Base-by-base conservation (phyloP, 2,797 vertebrate species). In the Notoglanidium macrostoma region DNA sequence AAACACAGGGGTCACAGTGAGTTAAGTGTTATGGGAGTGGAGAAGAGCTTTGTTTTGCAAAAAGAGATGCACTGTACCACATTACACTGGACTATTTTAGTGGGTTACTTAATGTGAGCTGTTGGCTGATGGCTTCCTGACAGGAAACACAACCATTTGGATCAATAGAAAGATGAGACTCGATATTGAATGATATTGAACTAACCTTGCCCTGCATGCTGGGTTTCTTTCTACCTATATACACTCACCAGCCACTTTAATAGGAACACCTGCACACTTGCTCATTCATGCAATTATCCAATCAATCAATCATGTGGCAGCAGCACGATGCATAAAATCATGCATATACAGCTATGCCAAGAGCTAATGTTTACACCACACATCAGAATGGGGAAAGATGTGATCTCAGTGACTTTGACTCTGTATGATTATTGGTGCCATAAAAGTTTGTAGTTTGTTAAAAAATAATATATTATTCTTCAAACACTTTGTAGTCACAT, bases 1-100 rank as follows among this genome's bases (percentile, higher is more conserved):
- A 95, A 95, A 95, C 94, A 94, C 92, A 91, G 91, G 91, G 94
- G 95, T 94, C 93, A 92, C 92, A 91, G 91, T 88, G 89, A 93
- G 94, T 93, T 92, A 94, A 94, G 94, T 95, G 94, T 94, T 89
- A 82, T 63, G 91, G 90, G 92, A 92, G 88, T 93, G 92, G 85
- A 91, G 86, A 90, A 91, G 85, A 85, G 92, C 93, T 94, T 94
- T 93, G 92, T 91, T 92, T 91, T 81, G 90, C 93, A 90, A 92
- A 93, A 88, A 85, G 80, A 65, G 79, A 46, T 72, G 82, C 83
- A 73, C 84, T 83, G 87, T 85, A 89, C 72, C 85, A 87, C 91
- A 85, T 92, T 85, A 68, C 88, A 90, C 92, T 94, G 94, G 94
- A 92, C 90, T 92, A 92, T 92, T 93, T 94, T 93, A 7, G 10